Evolutionary conservation across 2,113 vertebrate species (phyloP).

Genomic region (Xerus inauris): DNA sequence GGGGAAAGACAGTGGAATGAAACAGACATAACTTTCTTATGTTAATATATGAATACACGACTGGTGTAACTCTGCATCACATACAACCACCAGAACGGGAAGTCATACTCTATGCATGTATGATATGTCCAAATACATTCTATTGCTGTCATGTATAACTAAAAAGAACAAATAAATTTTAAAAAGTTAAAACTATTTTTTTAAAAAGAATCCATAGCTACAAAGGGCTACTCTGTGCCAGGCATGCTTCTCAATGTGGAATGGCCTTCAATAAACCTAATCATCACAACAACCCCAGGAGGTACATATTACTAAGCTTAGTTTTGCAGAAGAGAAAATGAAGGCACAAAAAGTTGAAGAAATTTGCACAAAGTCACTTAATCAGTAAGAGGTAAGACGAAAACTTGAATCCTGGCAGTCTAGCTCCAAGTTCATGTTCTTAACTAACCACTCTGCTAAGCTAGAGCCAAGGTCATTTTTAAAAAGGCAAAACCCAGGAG

Average conservation of each 20-base stretch:
- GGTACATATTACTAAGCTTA: neutral
- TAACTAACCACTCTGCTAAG: neutral
- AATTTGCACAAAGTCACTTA: neutral
- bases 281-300: neutral
- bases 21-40: too few relatives aligned
- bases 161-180: too few relatives aligned
- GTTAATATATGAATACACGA: too few relatives aligned
- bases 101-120: too few relatives aligned
- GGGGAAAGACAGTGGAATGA: too few relatives aligned
- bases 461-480: neutral
- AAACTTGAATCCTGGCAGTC: neutral
- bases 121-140: too few relatives aligned
- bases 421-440: neutral
- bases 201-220: too few relatives aligned
- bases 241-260: neutral
- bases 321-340: neutral
- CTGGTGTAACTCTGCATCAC: too few relatives aligned
- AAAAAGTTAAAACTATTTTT: too few relatives aligned
- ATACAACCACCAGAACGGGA: too few relatives aligned
- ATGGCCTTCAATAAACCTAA: neutral
- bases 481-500: neutral
- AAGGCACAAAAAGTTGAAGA: neutral
- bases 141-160: too few relatives aligned
- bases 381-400: neutral
- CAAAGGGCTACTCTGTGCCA: fast-evolving